phyloP scores from a whole-genome alignment of 2,113 vertebrate species.

The Psittacara wagleri region DNA sequence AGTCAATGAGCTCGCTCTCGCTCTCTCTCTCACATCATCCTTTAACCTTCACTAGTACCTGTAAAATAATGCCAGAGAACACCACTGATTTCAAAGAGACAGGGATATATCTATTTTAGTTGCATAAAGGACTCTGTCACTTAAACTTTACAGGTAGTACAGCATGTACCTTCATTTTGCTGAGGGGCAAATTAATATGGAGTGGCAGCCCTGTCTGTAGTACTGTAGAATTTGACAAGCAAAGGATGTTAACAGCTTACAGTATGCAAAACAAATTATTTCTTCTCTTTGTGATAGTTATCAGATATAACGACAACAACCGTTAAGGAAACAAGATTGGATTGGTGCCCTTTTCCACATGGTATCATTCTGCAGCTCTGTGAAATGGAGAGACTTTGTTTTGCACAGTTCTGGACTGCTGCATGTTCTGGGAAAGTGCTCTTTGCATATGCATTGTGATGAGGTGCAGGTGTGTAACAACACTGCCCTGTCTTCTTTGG shows the following conservation, averaged over 20 bases:
- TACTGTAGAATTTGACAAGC: slow-evolving; percentile 14
- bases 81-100: slow-evolving; percentile 38
- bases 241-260: slow-evolving; percentile 4
- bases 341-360: not conserved
- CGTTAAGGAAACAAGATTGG: not conserved
- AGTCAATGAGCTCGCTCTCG: slow-evolving; percentile 42
- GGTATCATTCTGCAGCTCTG: fast-evolving
- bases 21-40: not conserved
- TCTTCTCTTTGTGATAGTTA: not conserved
- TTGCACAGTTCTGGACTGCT: not conserved
- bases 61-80: not conserved
- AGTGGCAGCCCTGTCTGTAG: not conserved
- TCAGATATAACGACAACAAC: not conserved
- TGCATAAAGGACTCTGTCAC: slow-evolving; percentile 39
- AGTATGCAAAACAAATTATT: slow-evolving; percentile 33
- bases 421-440: not conserved
- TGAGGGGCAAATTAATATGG: slow-evolving; percentile 45
- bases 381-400: not conserved
- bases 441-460: fast-evolving
- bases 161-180: slow-evolving; percentile 16
- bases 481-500: not conserved
- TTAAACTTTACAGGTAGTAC: slow-evolving; percentile 34
- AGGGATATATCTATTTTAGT: slow-evolving; percentile 60
- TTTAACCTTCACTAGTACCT: slow-evolving; percentile 9
- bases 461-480: fast-evolving